These are phyloP conservation scores for Drosophila truncata DNA, from an alignment of 1,140 invertebrate genomes.

Conservation along the genomic window DNA sequence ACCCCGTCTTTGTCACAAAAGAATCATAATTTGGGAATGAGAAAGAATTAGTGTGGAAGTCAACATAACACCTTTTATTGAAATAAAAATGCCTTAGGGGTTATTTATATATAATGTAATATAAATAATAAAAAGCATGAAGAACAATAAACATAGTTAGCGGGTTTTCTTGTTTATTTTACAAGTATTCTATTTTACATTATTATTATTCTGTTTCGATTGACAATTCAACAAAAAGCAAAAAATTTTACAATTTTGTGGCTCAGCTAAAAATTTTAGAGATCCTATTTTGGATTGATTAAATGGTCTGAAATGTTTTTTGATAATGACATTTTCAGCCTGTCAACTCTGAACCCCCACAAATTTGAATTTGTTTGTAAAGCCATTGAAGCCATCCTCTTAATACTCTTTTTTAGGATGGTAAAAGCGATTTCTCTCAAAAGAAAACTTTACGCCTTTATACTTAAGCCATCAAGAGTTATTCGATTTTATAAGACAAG, in stretches of 20 bases:
- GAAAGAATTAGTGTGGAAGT: neutral
- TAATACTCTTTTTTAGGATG: neutral
- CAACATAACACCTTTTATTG: neutral
- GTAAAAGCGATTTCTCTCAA: neutral
- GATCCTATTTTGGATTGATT: neutral
- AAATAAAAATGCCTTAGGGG: neutral
- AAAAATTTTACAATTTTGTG: no score
- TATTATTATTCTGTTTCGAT: no score
- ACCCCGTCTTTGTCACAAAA: neutral
- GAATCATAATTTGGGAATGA: neutral
- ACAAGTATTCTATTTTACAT: no score
- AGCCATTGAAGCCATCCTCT: neutral
- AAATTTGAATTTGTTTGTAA: slow-evolving; percentile 9
- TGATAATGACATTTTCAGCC: neutral
- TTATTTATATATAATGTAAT: neutral
- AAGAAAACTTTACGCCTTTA: no score
- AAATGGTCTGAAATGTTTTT: neutral
- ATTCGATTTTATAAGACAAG: neutral
- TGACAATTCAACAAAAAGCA: no score
- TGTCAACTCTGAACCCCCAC: neutral
- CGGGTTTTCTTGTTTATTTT: no score
- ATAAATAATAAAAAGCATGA: neutral
- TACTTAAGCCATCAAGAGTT: neutral
- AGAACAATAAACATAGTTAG: neutral
- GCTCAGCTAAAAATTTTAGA: no score